Base-by-base conservation (phyloP, 2,888 invertebrate species). In the Acronicta alni region DNA sequence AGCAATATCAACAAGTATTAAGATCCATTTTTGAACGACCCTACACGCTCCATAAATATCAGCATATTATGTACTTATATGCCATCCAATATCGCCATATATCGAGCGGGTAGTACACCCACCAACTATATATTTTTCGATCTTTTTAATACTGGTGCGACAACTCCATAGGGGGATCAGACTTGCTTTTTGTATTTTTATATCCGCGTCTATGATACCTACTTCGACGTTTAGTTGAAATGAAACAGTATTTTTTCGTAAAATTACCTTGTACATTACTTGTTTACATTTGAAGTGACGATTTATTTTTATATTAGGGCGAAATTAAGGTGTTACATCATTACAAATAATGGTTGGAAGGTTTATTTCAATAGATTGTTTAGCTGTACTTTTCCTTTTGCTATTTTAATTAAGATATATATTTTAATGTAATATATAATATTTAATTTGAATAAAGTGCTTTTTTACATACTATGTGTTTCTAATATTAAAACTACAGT, bases 391-490 rank as follows among this genome's bases (percentile, higher is more conserved):
- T 90, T 92, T 87, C 85, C 85, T 92, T 79, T 92, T 91, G 92
- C 93, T 91, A 91, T 89, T 89, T 91, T 92, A 89, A 92, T 92
- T 93, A 91, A 93, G 92, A 89, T 89, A 89, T 90, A 90, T 93
- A 91, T 93, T 92, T 92, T 92, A 93, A 89, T 93, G 93, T 94
- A 93, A 93, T 92, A 93, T 93, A 93, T 90, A 90, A 90, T 89
- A 93, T 93, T 92, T 94, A 93, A 93, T 93, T 94, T 93, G 91
- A 94, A 92, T 94, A 93, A 94, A 93, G 87, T 91, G 94, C 93
- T 94, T 94, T 94, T 94, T 89, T 92, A 89, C 80, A 86, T 56
- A 79, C 70, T 61, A 66, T 76, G 75, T 72, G 51, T 71, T 79
- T 73, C 58, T 58, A 49, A 59, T 45, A 61, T 43, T 61, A 32